These are phyloP conservation scores for Amphipoea lucens DNA, from an alignment of 2,888 invertebrate genomes.

Conservation along the genomic window DNA sequence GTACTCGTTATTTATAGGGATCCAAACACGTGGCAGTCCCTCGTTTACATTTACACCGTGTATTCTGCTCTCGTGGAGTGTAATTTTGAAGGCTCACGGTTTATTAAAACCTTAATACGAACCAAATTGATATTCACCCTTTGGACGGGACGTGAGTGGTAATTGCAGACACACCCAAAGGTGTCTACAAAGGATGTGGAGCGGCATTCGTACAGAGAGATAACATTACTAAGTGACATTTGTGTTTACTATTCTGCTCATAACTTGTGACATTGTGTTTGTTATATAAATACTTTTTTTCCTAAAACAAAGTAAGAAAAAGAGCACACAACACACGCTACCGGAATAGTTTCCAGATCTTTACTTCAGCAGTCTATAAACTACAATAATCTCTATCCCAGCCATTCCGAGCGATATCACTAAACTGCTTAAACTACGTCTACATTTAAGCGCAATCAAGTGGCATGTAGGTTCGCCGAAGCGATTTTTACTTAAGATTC, in stretches of 20 bases:
- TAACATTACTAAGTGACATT: constrained; percentile 20
- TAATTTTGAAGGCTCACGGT: constrained; percentile 70
- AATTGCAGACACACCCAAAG: constrained; percentile 50
- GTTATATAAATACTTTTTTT: neutral
- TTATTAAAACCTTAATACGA: constrained; percentile 74
- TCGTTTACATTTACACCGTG: constrained; percentile 66
- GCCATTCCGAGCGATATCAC: constrained; percentile 33
- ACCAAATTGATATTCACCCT: constrained; percentile 69
- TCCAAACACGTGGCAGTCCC: constrained; percentile 56
- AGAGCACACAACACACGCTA: neutral
- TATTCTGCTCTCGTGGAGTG: constrained; percentile 63
- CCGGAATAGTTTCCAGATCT: neutral
- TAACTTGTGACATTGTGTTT: neutral
- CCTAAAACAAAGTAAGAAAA: neutral
- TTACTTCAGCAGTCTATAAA: constrained; percentile 13
- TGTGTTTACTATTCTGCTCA: neutral
- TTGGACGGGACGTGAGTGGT: constrained; percentile 47
- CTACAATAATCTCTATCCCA: constrained; percentile 20
- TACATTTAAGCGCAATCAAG: constrained; percentile 67
- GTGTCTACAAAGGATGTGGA: constrained; percentile 28
- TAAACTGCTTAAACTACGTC: constrained; percentile 47
- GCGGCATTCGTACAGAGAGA: constrained; percentile 24
- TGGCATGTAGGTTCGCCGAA: constrained; percentile 59
- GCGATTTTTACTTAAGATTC: constrained; percentile 69
- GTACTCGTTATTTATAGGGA: constrained; percentile 63